These are phyloP conservation scores for Colossoma macropomum DNA, from an alignment of 2,113 vertebrate species.

Conservation along the genomic window DNA sequence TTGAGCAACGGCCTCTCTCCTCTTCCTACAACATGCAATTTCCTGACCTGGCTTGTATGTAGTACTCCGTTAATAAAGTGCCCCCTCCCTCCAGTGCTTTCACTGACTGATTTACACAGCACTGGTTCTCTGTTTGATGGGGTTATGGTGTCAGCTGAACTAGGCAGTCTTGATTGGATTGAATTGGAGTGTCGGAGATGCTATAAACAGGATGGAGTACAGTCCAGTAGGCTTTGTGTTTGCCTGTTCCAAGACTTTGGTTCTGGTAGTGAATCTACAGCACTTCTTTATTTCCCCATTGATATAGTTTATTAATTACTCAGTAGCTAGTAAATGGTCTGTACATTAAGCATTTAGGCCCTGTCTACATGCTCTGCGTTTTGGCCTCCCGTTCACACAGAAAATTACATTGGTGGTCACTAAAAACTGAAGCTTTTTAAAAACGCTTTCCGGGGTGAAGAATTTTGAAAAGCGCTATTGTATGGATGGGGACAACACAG, in stretches of 20 bases:
- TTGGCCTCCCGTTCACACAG: no score
- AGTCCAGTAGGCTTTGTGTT: slow-evolving; percentile 1
- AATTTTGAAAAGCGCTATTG: no score
- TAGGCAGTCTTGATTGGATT: slow-evolving; percentile 56
- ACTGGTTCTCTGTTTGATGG: slow-evolving; percentile 48
- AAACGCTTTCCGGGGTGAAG: no score
- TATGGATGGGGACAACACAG: no score
- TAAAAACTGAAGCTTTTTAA: no score
- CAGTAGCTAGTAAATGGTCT: not conserved
- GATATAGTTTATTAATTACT: not conserved
- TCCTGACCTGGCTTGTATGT: not conserved
- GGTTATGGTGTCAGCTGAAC: slow-evolving; percentile 45
- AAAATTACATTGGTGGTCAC: no score
- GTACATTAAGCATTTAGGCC: not conserved
- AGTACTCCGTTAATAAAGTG: slow-evolving; percentile 26
- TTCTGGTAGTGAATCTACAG: not conserved
- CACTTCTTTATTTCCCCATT: not conserved
- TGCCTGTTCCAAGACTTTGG: not conserved
- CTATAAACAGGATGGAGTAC: not conserved
- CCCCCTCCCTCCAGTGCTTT: not conserved
- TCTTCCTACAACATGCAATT: not conserved
- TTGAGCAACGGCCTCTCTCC: slow-evolving; percentile 1
- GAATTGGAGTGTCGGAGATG: slow-evolving; percentile 31
- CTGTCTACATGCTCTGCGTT: no score
- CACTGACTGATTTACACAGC: slow-evolving; percentile 62